Evolutionary conservation across 2,888 invertebrate genomes (phyloP), one percentile per base, ranked within the genome.

Genomic region (Drosophila mettleri): DNA sequence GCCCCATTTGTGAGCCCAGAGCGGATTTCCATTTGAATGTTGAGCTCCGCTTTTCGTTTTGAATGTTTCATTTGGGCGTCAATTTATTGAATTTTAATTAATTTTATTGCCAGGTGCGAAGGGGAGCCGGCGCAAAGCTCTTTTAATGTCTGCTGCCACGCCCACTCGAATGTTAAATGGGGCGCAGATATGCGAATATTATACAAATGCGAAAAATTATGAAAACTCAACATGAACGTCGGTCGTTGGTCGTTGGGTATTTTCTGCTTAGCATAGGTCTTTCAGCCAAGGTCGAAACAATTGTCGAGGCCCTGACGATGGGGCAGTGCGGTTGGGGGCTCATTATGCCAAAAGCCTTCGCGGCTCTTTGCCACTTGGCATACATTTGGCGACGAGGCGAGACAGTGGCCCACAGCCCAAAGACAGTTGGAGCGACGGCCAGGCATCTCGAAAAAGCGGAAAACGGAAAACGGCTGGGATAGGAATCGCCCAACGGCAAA

Each of bases 61-160:
- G 57, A 76, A 80, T 83, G 84, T 71, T 78, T 78, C 66, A 71
- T 71, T 80, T 64, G 59, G 29, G 87, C 73, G 65, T 67, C 82
- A 85, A 87, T 85, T 84, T 87, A 84, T 84, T 84, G 87, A 84
- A 85, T 85, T 87, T 84, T 84, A 84, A 84, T 84, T 84, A 87
- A 87, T 84, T 84, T 84, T 74, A 87, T 79, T 84, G 74, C 70
- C 86, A 48, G 45, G 43, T 29, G 52, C 14, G 16, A 34, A 10
- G 22, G 29, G 22, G 24, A 4, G 16, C 43, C 55, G 12, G 16
- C 9, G 49, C 33, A 67, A 81, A 71, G 87, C 82, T 69, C 60
- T 70, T 79, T 74, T 74, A 76, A 76, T 81, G 85, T 77, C 22
- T 5, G 16, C 14, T n/a, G 46, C 49, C 39, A 41, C 53, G 62